phyloP scores from a whole-genome alignment of 2,113 vertebrate genomes.

The Trichomycterus rosablanca region DNA sequence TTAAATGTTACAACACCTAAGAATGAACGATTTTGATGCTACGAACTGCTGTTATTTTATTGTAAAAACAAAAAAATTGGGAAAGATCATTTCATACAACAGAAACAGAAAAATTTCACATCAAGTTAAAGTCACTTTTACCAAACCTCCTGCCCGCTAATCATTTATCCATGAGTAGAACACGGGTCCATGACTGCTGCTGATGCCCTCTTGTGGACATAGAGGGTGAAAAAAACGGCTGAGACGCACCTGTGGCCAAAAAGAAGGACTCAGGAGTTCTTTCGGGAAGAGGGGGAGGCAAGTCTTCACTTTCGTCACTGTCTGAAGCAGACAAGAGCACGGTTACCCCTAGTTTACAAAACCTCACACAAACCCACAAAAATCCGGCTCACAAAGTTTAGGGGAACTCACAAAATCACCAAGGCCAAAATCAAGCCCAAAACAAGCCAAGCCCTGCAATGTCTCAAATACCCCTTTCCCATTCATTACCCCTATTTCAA shows the following conservation, averaged over 20 bases:
- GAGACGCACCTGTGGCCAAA: constrained; percentile 83
- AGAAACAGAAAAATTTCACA: no score
- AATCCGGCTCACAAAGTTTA: not conserved
- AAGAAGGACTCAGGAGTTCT: constrained; percentile 92
- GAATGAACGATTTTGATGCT: no score
- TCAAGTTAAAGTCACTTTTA: no score
- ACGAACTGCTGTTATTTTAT: no score
- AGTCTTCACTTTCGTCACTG: constrained; percentile 81
- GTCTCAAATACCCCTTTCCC: not conserved
- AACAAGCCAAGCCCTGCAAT: constrained; percentile 8
- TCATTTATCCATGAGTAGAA: constrained; percentile 16
- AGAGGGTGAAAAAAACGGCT: constrained; percentile 53
- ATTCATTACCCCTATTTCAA: no score
- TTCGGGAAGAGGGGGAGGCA: constrained; percentile 83
- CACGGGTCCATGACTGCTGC: constrained; percentile 18
- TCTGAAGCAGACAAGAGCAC: constrained; percentile 77
- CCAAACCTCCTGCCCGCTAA: no score
- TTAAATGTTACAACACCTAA: no score
- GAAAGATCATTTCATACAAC: no score
- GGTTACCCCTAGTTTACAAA: constrained; percentile 33
- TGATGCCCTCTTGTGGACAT: constrained; percentile 38
- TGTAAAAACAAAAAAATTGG: no score
- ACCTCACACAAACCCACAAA: constrained; percentile 19
- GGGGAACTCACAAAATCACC: not conserved
- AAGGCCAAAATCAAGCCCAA: not conserved